These are phyloP conservation scores for Anas capensis DNA, from an alignment of 2,797 vertebrate species.

Conservation along the genomic window DNA sequence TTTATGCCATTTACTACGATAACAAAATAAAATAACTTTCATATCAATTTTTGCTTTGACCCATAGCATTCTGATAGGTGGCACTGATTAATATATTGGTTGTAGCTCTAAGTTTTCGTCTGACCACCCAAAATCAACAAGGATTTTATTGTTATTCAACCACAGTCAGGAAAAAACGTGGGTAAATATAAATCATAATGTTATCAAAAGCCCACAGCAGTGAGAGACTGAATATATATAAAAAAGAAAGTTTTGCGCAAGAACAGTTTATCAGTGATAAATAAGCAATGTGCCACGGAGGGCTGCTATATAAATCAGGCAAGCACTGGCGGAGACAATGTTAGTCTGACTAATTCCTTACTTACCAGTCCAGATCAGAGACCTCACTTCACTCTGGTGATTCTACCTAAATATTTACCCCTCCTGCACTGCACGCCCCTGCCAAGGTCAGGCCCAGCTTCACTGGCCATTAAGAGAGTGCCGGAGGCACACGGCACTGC, in stretches of 20 bases:
- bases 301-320: constrained; percentile 28
- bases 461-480: background rate
- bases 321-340: background rate
- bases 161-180: background rate
- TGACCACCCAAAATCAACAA: constrained; percentile 39
- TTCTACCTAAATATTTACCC: background rate
- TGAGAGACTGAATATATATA: background rate
- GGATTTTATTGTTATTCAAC: constrained; percentile 55
- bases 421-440: background rate
- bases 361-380: constrained; percentile 15
- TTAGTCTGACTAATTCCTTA: constrained; percentile 26
- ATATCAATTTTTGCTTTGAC: constrained; percentile 13
- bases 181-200: constrained; percentile 68
- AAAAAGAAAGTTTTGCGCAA: background rate
- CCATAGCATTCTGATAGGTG: constrained; percentile 6
- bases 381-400: background rate
- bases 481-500: background rate
- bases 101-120: constrained; percentile 30
- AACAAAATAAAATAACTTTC: constrained; percentile 43
- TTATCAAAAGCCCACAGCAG: constrained; percentile 64
- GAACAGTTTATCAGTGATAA: constrained; percentile 62
- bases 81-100: constrained; percentile 29
- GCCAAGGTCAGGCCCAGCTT: background rate
- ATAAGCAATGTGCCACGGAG: constrained; percentile 16
- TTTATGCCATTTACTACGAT: constrained; percentile 1